Conservation (phyloP, 2,888 invertebrate genomes). For the Rhagium mordax region DNA sequence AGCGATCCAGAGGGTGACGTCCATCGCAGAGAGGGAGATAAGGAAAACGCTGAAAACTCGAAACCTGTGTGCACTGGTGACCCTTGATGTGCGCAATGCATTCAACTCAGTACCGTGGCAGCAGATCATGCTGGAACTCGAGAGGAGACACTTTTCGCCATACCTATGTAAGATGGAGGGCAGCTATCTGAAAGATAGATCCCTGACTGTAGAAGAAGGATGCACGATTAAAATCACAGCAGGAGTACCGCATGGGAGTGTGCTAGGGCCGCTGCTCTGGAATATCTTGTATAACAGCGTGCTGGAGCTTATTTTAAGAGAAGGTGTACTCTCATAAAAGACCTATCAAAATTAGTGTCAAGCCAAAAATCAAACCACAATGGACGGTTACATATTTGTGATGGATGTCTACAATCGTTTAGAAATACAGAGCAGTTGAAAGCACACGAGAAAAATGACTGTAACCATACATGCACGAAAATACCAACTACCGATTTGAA, state of each 20-base stretch:
- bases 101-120: slow-evolving; percentile 45
- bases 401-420: too few species aligned
- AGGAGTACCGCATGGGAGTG: neutral
- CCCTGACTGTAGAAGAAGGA: neutral
- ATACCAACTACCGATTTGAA: too few species aligned
- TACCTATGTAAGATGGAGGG: neutral
- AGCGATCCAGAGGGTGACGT: too few species aligned
- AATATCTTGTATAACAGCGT: neutral
- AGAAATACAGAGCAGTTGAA: too few species aligned
- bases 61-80: slow-evolving; percentile 12
- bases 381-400: too few species aligned
- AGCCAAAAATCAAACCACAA: too few species aligned
- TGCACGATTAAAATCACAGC: neutral
- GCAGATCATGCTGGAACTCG: slow-evolving; percentile 31
- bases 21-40: neutral
- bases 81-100: slow-evolving; percentile 44
- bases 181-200: neutral
- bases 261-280: neutral
- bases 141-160: slow-evolving; percentile 2
- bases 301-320: neutral
- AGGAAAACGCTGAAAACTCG: neutral
- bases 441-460: too few species aligned
- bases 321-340: too few species aligned
- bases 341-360: too few species aligned
- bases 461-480: too few species aligned